Evolutionary conservation across 2,113 vertebrate species (phyloP).

Genomic region (Acrocephalus arundinaceus): DNA sequence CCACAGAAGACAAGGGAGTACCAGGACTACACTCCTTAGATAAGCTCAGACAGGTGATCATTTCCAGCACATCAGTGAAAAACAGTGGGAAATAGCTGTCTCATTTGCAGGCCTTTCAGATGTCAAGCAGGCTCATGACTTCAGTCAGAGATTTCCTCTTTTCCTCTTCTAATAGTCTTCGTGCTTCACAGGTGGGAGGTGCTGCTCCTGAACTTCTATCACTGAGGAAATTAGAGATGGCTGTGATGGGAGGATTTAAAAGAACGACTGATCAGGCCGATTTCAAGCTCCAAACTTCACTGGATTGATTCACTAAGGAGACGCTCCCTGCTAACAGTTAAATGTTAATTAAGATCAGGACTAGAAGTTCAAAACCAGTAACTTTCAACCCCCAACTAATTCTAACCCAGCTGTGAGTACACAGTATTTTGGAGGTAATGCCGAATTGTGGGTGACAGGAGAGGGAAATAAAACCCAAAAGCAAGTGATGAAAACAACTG

Average conservation of each 20-base stretch:
- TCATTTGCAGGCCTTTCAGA: neutral
- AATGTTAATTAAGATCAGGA: neutral
- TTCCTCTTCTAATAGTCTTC: neutral
- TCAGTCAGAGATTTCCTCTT: neutral
- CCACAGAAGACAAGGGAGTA: neutral
- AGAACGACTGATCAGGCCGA: neutral
- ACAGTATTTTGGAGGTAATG: neutral
- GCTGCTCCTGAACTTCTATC: neutral
- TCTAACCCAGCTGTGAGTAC: neutral
- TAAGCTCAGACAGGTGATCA: neutral
- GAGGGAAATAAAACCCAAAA: neutral
- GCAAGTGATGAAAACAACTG: rapidly evolving
- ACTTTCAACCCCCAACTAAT: neutral
- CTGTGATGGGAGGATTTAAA: neutral
- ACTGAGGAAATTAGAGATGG: neutral
- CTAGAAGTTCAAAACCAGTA: neutral
- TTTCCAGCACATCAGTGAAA: neutral
- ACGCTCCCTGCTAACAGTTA: neutral
- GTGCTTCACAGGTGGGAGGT: neutral
- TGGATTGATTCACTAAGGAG: neutral
- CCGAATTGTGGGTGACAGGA: neutral
- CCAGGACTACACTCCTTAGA: neutral
- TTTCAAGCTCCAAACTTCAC: neutral
- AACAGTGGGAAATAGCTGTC: neutral
- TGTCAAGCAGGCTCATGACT: neutral